Percentiles rank a stretch among this genome's conserved stretches.
phyloP scores from a whole-genome alignment of 2,888 invertebrate genomes.

The Nomada ferruginata region DNA sequence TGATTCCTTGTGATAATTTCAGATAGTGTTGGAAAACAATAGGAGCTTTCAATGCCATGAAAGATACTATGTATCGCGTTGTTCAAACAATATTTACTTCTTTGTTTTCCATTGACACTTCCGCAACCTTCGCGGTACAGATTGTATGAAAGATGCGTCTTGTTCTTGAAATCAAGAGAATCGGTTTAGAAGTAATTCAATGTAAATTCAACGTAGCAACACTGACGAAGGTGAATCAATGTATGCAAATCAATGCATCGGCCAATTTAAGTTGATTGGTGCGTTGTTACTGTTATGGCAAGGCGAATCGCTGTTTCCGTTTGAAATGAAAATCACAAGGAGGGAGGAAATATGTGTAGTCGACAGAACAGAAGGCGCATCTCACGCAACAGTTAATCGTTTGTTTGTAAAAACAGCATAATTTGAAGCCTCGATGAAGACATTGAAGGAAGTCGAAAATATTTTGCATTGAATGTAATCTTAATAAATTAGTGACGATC shows the following conservation, averaged over 20 bases:
- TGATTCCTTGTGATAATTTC: neutral
- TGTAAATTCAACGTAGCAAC: slow-evolving; percentile 23
- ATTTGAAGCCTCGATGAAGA: neutral
- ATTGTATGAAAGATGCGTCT: slow-evolving; percentile 23
- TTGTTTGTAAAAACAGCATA: slow-evolving; percentile 11
- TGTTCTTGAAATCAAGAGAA: slow-evolving; percentile 9
- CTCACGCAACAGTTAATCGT: neutral
- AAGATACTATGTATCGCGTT: neutral
- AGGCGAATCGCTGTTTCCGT: slow-evolving; percentile 28
- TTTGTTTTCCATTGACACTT: slow-evolving; percentile 13
- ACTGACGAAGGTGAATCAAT: slow-evolving; percentile 23
- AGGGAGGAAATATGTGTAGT: too few relatives aligned
- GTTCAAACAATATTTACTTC: neutral
- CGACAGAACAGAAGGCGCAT: neutral
- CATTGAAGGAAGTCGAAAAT: neutral
- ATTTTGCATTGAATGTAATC: neutral
- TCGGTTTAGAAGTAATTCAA: slow-evolving; percentile 31
- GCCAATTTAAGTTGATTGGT: slow-evolving; percentile 28
- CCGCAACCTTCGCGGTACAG: slow-evolving; percentile 24
- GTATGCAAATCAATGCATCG: slow-evolving; percentile 37
- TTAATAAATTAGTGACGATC: too few relatives aligned
- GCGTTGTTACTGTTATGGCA: slow-evolving; percentile 26
- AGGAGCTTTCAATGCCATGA: neutral
- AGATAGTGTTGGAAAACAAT: neutral
- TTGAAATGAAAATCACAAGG: neutral